A percentile compares a stretch with the other conserved stretches of the same genome.
These are phyloP conservation scores for Cabera pusaria DNA, from an alignment of 2,888 invertebrate genomes.

Conservation along the genomic window DNA sequence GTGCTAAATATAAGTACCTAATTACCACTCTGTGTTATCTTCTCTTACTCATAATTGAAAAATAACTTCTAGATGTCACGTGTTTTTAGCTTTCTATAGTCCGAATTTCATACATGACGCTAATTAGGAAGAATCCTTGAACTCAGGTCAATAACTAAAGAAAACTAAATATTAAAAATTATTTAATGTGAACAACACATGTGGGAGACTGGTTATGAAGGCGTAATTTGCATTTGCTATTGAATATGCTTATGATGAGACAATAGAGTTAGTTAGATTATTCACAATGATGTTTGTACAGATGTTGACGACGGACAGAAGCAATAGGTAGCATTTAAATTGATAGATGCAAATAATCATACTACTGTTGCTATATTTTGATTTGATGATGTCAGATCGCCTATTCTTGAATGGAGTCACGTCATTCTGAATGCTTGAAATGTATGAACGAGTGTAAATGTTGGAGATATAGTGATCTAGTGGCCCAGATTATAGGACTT, in stretches of 20 bases:
- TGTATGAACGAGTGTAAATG: too few species aligned
- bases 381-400: slow-evolving; percentile 25
- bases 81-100: slow-evolving; percentile 8
- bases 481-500: too few species aligned
- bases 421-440: background rate
- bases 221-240: slow-evolving; percentile 51
- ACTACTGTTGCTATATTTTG: slow-evolving; percentile 21
- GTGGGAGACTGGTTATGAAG: slow-evolving; percentile 38
- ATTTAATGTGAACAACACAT: slow-evolving; percentile 17
- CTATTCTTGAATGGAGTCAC: slow-evolving; percentile 7
- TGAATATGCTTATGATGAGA: slow-evolving; percentile 46
- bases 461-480: too few species aligned
- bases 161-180: slow-evolving; percentile 16
- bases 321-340: slow-evolving; percentile 43
- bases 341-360: slow-evolving; percentile 28
- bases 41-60: slow-evolving; percentile 8
- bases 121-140: slow-evolving; percentile 34
- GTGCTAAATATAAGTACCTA: slow-evolving; percentile 23
- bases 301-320: slow-evolving; percentile 42
- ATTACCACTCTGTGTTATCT: slow-evolving; percentile 11
- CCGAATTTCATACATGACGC: slow-evolving; percentile 6
- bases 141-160: slow-evolving; percentile 32
- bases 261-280: slow-evolving; percentile 49
- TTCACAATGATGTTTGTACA: slow-evolving; percentile 41
- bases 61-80: slow-evolving; percentile 10